Percentiles rank a stretch among this genome's conserved stretches.
These are phyloP conservation scores for Mohoua ochrocephala DNA, from an alignment of 2,113 vertebrate species.

Conservation along the genomic window DNA sequence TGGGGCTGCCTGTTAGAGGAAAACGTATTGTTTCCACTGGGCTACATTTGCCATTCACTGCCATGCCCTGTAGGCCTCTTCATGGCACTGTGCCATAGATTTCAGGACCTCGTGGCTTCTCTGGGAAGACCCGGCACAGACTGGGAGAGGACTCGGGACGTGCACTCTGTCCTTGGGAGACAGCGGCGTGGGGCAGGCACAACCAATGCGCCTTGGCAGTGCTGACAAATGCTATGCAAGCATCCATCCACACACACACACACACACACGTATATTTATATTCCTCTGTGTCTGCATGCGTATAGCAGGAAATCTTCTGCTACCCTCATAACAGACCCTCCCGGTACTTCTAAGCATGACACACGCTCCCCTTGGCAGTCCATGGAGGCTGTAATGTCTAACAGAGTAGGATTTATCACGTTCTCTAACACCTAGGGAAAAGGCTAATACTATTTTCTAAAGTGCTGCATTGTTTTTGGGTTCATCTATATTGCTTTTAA, in stretches of 20 bases:
- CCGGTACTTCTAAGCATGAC: neutral
- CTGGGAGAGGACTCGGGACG: neutral
- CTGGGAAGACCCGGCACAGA: neutral
- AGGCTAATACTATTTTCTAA: neutral
- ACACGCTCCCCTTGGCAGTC: neutral
- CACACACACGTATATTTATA: neutral
- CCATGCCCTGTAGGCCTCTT: neutral
- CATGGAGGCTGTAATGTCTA: neutral
- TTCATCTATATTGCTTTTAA: slow-evolving; percentile 19
- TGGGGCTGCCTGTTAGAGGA: accelerated
- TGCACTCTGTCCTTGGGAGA: neutral
- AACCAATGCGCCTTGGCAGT: neutral
- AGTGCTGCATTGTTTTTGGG: neutral
- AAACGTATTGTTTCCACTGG: neutral
- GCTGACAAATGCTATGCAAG: neutral
- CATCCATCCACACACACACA: neutral
- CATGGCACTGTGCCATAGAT: neutral
- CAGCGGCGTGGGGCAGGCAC: neutral
- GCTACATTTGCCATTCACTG: neutral
- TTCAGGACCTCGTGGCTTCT: neutral
- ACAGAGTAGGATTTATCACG: neutral
- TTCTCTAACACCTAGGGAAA: neutral
- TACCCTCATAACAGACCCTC: neutral
- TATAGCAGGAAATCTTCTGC: neutral
- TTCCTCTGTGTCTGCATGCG: neutral